Conservation (phyloP, 2,797 vertebrate genomes). For the Brotula barbata region DNA sequence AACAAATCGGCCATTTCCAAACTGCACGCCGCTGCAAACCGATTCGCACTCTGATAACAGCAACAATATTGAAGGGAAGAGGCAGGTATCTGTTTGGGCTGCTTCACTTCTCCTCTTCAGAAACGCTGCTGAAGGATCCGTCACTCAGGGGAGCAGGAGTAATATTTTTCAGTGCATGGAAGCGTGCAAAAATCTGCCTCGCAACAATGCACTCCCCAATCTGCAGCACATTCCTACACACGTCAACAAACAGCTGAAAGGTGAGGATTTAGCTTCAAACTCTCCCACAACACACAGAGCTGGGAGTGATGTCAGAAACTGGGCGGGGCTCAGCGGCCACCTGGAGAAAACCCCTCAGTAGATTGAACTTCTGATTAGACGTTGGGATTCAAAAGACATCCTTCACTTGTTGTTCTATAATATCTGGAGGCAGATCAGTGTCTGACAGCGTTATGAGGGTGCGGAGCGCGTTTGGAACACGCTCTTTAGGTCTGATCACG, state of each 20-base stretch:
- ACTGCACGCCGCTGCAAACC: constrained; percentile 61
- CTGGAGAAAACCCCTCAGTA: constrained; percentile 68
- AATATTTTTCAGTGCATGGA: constrained; percentile 61
- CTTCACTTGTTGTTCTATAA: constrained; percentile 74
- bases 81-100: constrained; percentile 56
- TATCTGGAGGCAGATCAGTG: constrained; percentile 69
- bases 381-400: constrained; percentile 68
- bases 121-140: constrained; percentile 36
- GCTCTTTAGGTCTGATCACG: constrained; percentile 53
- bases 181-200: constrained; percentile 66
- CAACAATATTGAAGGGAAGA: constrained; percentile 62
- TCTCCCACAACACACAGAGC: constrained; percentile 61
- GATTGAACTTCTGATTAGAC: constrained; percentile 76
- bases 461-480: constrained; percentile 49
- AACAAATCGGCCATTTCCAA: constrained; percentile 76
- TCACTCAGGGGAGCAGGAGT: constrained; percentile 39
- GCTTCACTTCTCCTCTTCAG: constrained; percentile 50
- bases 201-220: constrained; percentile 29
- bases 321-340: constrained; percentile 74
- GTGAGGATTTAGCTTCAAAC: too few species aligned
- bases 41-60: constrained; percentile 73
- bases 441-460: constrained; percentile 75
- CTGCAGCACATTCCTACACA: constrained; percentile 38
- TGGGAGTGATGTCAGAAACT: constrained; percentile 63
- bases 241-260: constrained; percentile 23